Evolutionary conservation across 2,888 invertebrate genomes (phyloP).

Genomic region (Caprella mutica): DNA sequence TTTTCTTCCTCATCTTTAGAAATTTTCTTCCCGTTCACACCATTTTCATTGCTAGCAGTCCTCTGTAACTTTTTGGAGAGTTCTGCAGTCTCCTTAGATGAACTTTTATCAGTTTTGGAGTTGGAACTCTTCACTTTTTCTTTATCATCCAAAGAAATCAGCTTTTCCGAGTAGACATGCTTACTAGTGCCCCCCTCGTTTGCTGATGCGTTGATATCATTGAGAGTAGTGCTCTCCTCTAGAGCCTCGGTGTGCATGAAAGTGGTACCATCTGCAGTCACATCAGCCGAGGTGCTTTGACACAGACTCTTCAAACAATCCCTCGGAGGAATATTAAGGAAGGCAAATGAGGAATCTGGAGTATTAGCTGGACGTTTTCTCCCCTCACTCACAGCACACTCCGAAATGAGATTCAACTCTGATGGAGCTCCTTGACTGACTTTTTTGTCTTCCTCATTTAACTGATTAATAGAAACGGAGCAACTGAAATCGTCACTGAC

Average conservation of each 20-base stretch:
- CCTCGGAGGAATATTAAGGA: neutral
- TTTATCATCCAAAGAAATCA: neutral
- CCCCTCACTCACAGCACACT: constrained; percentile 7
- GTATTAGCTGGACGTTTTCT: constrained; percentile 3
- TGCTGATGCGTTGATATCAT: too few species aligned
- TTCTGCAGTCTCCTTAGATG: neutral
- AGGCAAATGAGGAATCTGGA: constrained; percentile 1
- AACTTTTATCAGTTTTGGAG: too few species aligned
- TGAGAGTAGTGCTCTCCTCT: constrained; percentile 2
- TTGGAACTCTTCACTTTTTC: neutral
- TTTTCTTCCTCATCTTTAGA: neutral
- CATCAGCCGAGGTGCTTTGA: constrained; percentile 4
- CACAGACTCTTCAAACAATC: constrained; percentile 5
- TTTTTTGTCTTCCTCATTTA: neutral
- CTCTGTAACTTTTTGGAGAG: constrained; percentile 2
- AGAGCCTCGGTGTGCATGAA: too few species aligned
- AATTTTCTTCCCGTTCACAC: too few species aligned
- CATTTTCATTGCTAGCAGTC: constrained; percentile 1
- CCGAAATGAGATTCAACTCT: neutral
- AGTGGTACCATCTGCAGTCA: neutral
- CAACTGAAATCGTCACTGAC: constrained; percentile 34
- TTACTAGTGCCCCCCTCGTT: neutral
- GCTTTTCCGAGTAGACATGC: neutral
- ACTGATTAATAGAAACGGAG: constrained; percentile 16
- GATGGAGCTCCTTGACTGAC: neutral